Evolutionary conservation across 2,888 invertebrate species (phyloP).

Genomic region (Agonopterix heracliana): DNA sequence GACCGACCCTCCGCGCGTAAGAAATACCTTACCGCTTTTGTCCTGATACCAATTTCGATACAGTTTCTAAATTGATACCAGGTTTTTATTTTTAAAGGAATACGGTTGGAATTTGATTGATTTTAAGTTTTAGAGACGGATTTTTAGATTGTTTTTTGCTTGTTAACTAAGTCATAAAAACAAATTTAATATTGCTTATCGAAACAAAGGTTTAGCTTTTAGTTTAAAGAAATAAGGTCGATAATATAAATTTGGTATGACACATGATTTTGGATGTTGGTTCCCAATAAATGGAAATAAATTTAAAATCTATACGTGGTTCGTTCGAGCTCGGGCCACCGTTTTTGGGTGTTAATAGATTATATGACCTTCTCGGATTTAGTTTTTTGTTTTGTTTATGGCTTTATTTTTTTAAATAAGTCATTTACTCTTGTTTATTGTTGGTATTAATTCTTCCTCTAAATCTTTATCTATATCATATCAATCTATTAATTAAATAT

Average conservation of each 20-base stretch:
- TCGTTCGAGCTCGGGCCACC: conserved; percentile 47
- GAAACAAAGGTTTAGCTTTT: neutral
- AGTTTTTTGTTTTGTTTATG: conserved; percentile 16
- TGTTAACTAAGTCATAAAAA: conserved; percentile 1
- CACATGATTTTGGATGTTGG: too few relatives aligned
- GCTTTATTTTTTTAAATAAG: conserved; percentile 19
- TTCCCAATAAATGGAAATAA: conserved; percentile 40
- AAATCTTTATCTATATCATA: too few relatives aligned
- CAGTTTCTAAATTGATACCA: neutral
- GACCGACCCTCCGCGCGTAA: conserved; percentile 61
- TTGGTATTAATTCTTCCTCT: too few relatives aligned
- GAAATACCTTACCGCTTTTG: conserved; percentile 39
- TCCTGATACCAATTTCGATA: conserved; percentile 12
- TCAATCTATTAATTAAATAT: too few relatives aligned
- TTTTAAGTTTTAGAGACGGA: too few relatives aligned
- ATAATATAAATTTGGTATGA: too few relatives aligned
- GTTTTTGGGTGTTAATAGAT: conserved; percentile 68
- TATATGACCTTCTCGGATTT: conserved; percentile 27
- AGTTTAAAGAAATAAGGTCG: too few relatives aligned
- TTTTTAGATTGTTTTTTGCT: neutral
- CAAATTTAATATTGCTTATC: neutral
- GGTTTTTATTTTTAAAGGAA: too few relatives aligned
- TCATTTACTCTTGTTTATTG: conserved; percentile 20
- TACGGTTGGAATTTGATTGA: too few relatives aligned
- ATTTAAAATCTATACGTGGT: conserved; percentile 56